Conservation (phyloP, 2,888 invertebrate genomes). For the Clepsis dumicolana region DNA sequence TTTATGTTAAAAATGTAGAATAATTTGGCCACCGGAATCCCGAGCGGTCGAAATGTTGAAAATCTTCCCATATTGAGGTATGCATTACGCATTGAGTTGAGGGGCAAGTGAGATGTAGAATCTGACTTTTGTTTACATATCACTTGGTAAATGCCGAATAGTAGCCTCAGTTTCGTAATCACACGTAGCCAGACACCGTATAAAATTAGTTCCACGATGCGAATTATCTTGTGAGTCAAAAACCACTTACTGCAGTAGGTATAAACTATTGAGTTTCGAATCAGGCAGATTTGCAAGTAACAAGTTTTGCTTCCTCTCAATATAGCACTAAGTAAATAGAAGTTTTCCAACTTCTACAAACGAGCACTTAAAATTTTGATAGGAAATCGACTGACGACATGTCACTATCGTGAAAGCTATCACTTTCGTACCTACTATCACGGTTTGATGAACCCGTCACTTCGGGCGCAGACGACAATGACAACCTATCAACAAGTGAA, state of each 20-base stretch:
- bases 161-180: slow-evolving; percentile 45
- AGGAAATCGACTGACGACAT: slow-evolving; percentile 28
- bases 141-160: not conserved
- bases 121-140: not conserved
- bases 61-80: too few species aligned
- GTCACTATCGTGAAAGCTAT: slow-evolving; percentile 20
- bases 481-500: slow-evolving; percentile 5
- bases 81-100: too few species aligned
- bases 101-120: too few species aligned
- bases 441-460: slow-evolving; percentile 36
- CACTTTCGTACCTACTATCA: not conserved
- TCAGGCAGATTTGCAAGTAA: not conserved
- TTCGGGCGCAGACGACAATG: slow-evolving; percentile 15
- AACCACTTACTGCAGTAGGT: not conserved
- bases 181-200: slow-evolving; percentile 27
- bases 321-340: not conserved
- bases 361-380: not conserved
- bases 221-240: slow-evolving; percentile 22
- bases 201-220: slow-evolving; percentile 29
- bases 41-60: too few species aligned
- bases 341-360: too few species aligned
- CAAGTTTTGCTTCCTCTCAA: not conserved
- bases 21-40: too few species aligned
- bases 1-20: too few species aligned
- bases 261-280: not conserved